A percentile compares a stretch with the other conserved stretches of the same genome.
phyloP scores from a whole-genome alignment of 2,113 vertebrate species.

The Agapornis roseicollis region DNA sequence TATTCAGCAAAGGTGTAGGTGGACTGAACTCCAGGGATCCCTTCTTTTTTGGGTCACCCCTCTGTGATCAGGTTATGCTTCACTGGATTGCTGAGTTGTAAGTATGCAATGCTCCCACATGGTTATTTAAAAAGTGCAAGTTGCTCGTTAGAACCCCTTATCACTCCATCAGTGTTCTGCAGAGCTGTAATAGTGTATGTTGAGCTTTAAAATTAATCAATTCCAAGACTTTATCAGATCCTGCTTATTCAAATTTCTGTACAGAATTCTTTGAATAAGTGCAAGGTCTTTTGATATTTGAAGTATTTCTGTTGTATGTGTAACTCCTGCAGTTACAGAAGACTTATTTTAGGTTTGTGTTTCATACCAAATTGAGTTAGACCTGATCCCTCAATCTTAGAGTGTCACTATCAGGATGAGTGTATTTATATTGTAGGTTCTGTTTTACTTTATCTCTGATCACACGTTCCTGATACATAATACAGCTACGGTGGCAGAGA shows the following conservation, averaged over 20 bases:
- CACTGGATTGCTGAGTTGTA: background rate
- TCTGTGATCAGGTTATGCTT: background rate
- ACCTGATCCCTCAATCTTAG: background rate
- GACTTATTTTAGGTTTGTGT: background rate
- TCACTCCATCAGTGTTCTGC: background rate
- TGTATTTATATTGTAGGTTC: background rate
- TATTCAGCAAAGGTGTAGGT: background rate
- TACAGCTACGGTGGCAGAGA: background rate
- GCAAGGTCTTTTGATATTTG: background rate
- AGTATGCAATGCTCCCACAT: background rate
- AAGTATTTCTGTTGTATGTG: background rate
- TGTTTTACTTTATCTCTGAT: background rate
- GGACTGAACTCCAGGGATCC: background rate
- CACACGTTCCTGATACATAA: background rate
- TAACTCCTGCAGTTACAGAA: background rate
- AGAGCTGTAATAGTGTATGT: background rate
- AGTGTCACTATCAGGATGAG: background rate
- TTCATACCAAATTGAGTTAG: background rate
- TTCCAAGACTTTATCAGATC: background rate
- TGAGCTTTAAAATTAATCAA: background rate
- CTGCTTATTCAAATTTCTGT: background rate
- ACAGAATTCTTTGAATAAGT: background rate
- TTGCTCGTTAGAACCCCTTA: background rate
- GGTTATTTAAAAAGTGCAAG: background rate
- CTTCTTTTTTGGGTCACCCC: background rate